Percentiles rank a stretch among this genome's conserved stretches.
Evolutionary conservation across 2,888 invertebrate genomes (phyloP).

Genomic region (Spodoptera picta): DNA sequence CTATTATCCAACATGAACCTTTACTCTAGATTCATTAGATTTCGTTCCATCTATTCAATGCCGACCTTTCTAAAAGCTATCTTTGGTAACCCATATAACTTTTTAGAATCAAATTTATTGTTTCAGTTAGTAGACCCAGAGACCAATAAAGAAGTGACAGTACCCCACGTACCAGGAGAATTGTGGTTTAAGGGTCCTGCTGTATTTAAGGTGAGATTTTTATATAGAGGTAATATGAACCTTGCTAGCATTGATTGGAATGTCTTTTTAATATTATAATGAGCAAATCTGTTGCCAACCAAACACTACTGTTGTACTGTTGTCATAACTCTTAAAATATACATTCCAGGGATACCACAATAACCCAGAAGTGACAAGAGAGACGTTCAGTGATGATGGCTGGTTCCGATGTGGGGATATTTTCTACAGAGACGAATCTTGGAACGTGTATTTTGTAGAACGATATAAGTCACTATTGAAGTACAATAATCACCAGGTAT

Average conservation of each 20-base stretch:
- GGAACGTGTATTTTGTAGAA: constrained; percentile 82
- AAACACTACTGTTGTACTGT: no score
- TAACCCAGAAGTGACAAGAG: constrained; percentile 74
- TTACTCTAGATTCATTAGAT: no score
- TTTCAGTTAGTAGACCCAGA: constrained; percentile 76
- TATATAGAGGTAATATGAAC: no score
- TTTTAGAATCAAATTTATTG: background rate
- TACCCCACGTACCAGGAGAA: constrained; percentile 78
- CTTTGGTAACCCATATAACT: no score
- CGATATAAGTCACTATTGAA: constrained; percentile 85
- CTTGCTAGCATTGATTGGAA: no score
- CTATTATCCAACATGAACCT: no score
- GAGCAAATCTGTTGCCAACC: no score
- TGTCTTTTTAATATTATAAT: no score
- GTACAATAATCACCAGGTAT: constrained; percentile 80
- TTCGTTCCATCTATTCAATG: no score
- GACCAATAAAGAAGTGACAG: constrained; percentile 69
- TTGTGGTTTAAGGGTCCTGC: constrained; percentile 75
- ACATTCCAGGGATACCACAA: constrained; percentile 80
- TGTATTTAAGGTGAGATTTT: constrained; percentile 65
- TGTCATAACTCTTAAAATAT: background rate
- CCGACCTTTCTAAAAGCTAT: no score
- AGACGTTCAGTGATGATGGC: constrained; percentile 75
- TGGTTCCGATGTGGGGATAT: constrained; percentile 87
- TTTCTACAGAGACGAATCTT: constrained; percentile 82